Evolutionary conservation across 2,797 vertebrate genomes (phyloP).

Genomic region (Sciaenops ocellatus): DNA sequence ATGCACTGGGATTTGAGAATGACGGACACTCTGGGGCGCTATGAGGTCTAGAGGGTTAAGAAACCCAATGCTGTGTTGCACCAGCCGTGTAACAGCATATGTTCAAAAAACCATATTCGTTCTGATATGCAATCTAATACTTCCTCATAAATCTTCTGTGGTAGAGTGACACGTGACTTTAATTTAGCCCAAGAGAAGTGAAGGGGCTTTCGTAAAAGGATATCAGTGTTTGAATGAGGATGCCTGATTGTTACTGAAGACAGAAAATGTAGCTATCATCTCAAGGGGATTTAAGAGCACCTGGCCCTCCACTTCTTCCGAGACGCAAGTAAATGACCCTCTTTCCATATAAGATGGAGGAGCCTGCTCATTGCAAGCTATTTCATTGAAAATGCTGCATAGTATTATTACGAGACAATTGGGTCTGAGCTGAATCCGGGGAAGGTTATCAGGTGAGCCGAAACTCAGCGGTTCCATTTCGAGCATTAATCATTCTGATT

Average conservation of each 20-base stretch:
- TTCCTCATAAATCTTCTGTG: background rate
- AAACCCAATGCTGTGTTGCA: background rate
- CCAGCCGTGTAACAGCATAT: background rate
- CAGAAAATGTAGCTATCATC: constrained; percentile 55
- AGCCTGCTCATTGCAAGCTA: constrained; percentile 52
- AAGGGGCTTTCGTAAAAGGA: constrained; percentile 9
- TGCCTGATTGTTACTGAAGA: constrained; percentile 58
- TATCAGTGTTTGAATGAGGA: constrained; percentile 49
- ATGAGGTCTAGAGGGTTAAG: background rate
- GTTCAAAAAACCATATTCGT: background rate
- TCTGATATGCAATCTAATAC: constrained; percentile 1
- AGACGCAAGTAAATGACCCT: constrained; percentile 55
- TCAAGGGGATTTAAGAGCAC: constrained; percentile 60
- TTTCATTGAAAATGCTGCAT: constrained; percentile 65
- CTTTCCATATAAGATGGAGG: constrained; percentile 45
- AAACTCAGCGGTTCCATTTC: constrained; percentile 64
- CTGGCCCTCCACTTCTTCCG: constrained; percentile 33
- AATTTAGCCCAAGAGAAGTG: constrained; percentile 32
- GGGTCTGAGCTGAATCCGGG: constrained; percentile 62
- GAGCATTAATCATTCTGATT: constrained; percentile 73
- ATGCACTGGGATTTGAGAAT: too few relatives aligned
- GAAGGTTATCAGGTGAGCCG: constrained; percentile 69
- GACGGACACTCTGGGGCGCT: too few relatives aligned
- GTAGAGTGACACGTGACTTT: constrained; percentile 2
- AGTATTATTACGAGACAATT: constrained; percentile 71